These are phyloP conservation scores for Cynopterus sphinx DNA, from an alignment of 2,797 vertebrate genomes.

Conservation along the genomic window DNA sequence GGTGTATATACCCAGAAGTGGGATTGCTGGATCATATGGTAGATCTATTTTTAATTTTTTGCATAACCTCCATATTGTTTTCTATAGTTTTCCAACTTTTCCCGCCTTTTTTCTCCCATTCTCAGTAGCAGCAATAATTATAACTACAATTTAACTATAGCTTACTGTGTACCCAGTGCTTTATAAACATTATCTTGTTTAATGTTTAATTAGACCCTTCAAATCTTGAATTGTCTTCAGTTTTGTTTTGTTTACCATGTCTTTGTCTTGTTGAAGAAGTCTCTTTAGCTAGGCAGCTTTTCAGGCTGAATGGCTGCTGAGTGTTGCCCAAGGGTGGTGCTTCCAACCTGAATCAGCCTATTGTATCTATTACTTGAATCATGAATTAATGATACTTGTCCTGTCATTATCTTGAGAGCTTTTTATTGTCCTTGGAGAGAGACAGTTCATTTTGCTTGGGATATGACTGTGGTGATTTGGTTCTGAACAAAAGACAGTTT, in stretches of 20 bases:
- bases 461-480: neutral
- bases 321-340: neutral
- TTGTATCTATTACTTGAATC: neutral
- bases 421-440: conserved; percentile 34
- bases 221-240: neutral
- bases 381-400: conserved; percentile 46
- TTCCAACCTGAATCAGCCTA: neutral
- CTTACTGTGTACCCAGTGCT: neutral
- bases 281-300: neutral
- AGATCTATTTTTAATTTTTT: neutral
- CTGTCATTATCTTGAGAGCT: conserved; percentile 48
- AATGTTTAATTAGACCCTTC: neutral
- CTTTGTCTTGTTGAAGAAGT: neutral
- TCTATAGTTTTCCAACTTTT: neutral
- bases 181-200: neutral
- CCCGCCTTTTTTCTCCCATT: neutral
- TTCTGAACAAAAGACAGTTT: conserved; percentile 40
- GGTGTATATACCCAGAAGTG: neutral
- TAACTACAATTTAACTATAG: neutral
- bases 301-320: neutral
- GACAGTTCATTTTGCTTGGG: conserved; percentile 4
- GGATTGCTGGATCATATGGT: neutral
- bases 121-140: neutral
- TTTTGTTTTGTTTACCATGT: neutral
- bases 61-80: neutral